Percentiles rank a stretch among this genome's conserved stretches.
phyloP scores from a whole-genome alignment of 2,888 invertebrate species.

The Himalopsyche japonica region DNA sequence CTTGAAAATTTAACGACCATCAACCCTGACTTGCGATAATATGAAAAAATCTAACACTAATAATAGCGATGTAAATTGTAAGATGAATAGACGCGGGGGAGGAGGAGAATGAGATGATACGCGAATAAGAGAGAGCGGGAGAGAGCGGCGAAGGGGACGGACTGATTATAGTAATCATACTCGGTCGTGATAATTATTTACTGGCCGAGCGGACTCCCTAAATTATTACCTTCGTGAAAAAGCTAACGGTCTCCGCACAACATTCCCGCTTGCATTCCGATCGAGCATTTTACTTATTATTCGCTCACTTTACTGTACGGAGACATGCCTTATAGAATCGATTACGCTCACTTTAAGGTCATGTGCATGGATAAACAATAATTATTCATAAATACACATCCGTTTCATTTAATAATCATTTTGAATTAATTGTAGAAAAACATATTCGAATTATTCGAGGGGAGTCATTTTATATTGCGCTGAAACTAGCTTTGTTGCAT shows the following conservation, averaged over 20 bases:
- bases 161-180: background rate
- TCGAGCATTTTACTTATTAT: background rate
- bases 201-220: background rate
- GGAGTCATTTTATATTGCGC: too few relatives aligned
- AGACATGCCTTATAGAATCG: too few relatives aligned
- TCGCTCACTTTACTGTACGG: background rate
- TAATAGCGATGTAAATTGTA: background rate
- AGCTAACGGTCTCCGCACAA: background rate
- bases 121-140: background rate
- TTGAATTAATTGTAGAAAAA: too few relatives aligned
- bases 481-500: too few relatives aligned
- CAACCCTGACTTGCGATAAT: background rate
- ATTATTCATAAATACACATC: too few relatives aligned
- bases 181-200: background rate
- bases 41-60: background rate
- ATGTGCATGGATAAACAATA: too few relatives aligned
- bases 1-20: background rate
- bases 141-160: background rate
- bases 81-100: background rate
- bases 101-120: background rate
- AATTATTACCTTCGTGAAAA: background rate
- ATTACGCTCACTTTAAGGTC: too few relatives aligned
- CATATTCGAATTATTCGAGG: too few relatives aligned
- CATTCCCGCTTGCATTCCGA: background rate
- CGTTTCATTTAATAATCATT: too few relatives aligned